Conservation (phyloP, 2,113 vertebrate genomes). For the Anguilla japonica region DNA sequence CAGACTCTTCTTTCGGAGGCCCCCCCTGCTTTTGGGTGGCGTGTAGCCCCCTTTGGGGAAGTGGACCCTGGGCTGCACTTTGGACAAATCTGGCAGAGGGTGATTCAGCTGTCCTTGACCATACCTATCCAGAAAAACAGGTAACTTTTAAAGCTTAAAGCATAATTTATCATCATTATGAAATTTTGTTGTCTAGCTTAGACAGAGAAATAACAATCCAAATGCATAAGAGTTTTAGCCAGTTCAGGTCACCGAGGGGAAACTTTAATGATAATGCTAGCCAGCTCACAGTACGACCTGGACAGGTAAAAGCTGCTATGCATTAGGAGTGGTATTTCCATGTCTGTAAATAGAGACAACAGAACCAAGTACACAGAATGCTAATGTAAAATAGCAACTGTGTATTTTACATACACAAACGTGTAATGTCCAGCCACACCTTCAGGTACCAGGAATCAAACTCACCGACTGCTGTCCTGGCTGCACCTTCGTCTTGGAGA, state of each 20-base stretch:
- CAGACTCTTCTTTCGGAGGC: constrained; percentile 7
- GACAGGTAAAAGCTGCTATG: background rate
- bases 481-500: background rate
- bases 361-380: background rate
- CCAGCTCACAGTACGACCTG: background rate
- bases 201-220: background rate
- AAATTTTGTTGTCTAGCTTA: background rate
- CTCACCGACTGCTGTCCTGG: constrained; percentile 54
- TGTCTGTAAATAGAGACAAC: background rate
- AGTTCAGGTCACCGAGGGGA: background rate
- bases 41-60: constrained; percentile 81
- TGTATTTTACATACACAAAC: background rate
- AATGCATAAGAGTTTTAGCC: background rate
- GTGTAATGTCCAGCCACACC: background rate
- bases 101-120: constrained; percentile 72
- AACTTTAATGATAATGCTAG: background rate
- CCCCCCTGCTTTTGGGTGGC: constrained; percentile 71
- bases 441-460: background rate
- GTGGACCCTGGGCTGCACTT: constrained; percentile 79
- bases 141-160: background rate
- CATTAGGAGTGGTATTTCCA: background rate
- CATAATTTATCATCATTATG: background rate
- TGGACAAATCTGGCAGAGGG: constrained; percentile 84
- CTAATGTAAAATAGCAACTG: background rate
- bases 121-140: constrained; percentile 14